Conservation (phyloP, 2,888 invertebrate genomes). For the Acleris laterana region DNA sequence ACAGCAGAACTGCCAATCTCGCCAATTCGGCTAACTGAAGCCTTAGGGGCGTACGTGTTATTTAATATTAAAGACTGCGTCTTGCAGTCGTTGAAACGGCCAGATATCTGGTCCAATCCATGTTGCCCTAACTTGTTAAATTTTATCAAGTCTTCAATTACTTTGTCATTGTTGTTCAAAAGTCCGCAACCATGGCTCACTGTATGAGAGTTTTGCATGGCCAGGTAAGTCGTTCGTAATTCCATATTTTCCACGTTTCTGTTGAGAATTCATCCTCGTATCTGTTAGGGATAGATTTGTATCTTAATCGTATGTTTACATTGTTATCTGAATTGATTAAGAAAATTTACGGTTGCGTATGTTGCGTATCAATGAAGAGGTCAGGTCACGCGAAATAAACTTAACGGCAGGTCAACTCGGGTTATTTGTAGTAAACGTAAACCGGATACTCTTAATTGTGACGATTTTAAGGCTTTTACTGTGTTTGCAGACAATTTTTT, state of each 20-base stretch:
- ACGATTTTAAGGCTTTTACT: conserved; percentile 28
- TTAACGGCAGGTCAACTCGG: conserved; percentile 57
- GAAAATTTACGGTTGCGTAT: conserved; percentile 51
- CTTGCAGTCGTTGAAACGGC: conserved; percentile 49
- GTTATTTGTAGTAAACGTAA: conserved; percentile 43
- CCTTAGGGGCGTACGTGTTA: conserved; percentile 49
- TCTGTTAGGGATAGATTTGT: conserved; percentile 28
- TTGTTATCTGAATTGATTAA: conserved; percentile 52
- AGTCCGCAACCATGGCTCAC: conserved; percentile 88
- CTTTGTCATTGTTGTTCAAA: conserved; percentile 55
- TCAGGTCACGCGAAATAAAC: conserved; percentile 60
- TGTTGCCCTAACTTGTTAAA: conserved; percentile 68
- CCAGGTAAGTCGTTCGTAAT: conserved; percentile 84
- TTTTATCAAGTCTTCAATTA: conserved; percentile 50
- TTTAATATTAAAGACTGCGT: conserved; percentile 47
- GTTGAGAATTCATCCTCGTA: conserved; percentile 9
- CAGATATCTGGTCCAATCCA: conserved; percentile 60
- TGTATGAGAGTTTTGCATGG: conserved; percentile 91
- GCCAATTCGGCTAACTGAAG: conserved; percentile 49
- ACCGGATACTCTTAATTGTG: conserved; percentile 41
- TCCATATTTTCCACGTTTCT: conserved; percentile 53
- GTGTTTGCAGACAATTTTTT: background rate
- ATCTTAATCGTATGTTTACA: conserved; percentile 56
- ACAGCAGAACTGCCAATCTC: conserved; percentile 41
- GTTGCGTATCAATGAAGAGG: conserved; percentile 58